Conservation (phyloP, 2,888 invertebrate genomes). For the Aleiodes leptofemur region DNA sequence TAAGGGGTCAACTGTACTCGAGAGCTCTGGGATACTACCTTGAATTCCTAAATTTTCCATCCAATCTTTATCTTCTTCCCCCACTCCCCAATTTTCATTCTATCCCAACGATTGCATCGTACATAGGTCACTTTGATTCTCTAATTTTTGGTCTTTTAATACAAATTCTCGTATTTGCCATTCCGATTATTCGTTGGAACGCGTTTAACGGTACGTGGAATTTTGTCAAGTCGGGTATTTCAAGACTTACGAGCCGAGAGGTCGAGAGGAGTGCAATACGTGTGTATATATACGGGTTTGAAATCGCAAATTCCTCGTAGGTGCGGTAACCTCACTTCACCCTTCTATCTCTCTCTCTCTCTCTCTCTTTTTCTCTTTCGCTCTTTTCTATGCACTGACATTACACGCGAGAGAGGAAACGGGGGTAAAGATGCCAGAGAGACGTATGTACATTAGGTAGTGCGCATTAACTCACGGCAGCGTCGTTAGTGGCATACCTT, state of each 20-base stretch:
- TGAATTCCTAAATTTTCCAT: no score
- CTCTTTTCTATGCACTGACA: slow-evolving; percentile 58
- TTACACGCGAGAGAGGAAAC: slow-evolving; percentile 39
- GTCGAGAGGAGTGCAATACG: slow-evolving; percentile 51
- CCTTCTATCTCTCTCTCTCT: slow-evolving; percentile 38
- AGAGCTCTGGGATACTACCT: no score
- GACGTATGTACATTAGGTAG: slow-evolving; percentile 37
- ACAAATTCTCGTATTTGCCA: slow-evolving; percentile 46
- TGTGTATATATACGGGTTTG: slow-evolving; percentile 54
- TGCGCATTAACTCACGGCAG: slow-evolving; percentile 63
- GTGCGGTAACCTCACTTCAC: slow-evolving; percentile 58
- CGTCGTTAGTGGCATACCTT: slow-evolving; percentile 72
- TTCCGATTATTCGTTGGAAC: slow-evolving; percentile 49
- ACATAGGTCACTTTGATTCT: background rate
- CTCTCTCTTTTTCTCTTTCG: slow-evolving; percentile 47
- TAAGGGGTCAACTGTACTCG: no score
- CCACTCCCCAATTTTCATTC: slow-evolving; percentile 15
- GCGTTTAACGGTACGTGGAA: slow-evolving; percentile 49
- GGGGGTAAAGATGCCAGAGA: slow-evolving; percentile 35
- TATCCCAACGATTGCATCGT: background rate
- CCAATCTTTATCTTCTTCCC: slow-evolving; percentile 4
- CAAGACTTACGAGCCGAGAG: slow-evolving; percentile 49
- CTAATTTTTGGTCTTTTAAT: slow-evolving; percentile 27
- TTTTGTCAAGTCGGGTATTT: slow-evolving; percentile 48
- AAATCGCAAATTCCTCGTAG: slow-evolving; percentile 71